A percentile compares a stretch with the other conserved stretches of the same genome.
Conservation (phyloP, 2,888 invertebrate genomes). For the Pandemis heparana region DNA sequence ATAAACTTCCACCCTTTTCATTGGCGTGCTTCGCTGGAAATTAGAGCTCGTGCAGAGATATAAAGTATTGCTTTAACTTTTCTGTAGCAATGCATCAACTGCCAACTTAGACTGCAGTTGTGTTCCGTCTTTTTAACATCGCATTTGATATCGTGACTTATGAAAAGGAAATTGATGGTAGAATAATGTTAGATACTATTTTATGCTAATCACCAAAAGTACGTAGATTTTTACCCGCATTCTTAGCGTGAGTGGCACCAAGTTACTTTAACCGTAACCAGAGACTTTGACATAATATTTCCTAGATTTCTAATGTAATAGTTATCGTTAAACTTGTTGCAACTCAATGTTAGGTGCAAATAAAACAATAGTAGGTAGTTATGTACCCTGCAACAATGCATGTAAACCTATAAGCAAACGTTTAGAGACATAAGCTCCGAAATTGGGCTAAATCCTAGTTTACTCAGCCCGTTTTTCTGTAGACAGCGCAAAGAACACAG, state of each 20-base stretch:
- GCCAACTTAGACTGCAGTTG: slow-evolving; percentile 18
- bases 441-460: slow-evolving; percentile 75
- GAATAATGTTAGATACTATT: not conserved
- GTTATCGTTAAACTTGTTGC: no score
- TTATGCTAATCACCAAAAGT: slow-evolving; percentile 1
- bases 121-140: slow-evolving; percentile 3
- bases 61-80: slow-evolving; percentile 63
- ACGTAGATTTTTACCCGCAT: not conserved
- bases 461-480: slow-evolving; percentile 63
- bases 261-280: no score
- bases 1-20: slow-evolving; percentile 63
- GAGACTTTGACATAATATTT: no score
- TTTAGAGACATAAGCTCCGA: slow-evolving; percentile 66
- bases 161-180: not conserved
- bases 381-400: slow-evolving; percentile 39
- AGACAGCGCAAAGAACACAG: slow-evolving; percentile 56
- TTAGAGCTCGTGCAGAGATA: slow-evolving; percentile 61
- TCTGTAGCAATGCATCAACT: slow-evolving; percentile 51
- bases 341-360: no score
- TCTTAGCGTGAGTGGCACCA: no score
- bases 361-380: no score
- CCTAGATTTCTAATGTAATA: no score
- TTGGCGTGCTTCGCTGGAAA: slow-evolving; percentile 57
- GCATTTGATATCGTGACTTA: not conserved
- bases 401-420: slow-evolving; percentile 55